phyloP scores from a whole-genome alignment of 2,113 vertebrate species.

The Esox niger region DNA sequence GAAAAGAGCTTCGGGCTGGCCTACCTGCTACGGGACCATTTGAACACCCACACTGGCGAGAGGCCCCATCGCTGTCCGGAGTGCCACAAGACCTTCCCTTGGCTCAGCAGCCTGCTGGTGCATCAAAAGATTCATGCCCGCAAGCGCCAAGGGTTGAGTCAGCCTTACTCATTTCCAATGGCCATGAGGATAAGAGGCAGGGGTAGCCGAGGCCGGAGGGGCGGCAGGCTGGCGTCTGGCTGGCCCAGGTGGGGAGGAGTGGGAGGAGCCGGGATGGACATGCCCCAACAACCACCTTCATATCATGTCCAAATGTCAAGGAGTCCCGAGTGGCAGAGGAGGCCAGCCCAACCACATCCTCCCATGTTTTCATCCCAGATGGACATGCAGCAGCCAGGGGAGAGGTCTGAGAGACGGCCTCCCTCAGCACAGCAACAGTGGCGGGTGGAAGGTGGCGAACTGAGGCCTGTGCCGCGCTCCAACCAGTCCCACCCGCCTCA shows the following conservation, averaged over 20 bases:
- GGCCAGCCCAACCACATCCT: slow-evolving; percentile 24
- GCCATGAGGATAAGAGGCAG: slow-evolving; percentile 49
- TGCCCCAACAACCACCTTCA: slow-evolving; percentile 19
- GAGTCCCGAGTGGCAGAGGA: slow-evolving; percentile 47
- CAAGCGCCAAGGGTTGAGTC: slow-evolving; percentile 59
- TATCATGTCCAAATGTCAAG: slow-evolving; percentile 36
- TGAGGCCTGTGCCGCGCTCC: slow-evolving; percentile 41
- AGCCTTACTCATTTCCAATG: slow-evolving; percentile 32
- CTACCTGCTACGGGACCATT: slow-evolving; percentile 75
- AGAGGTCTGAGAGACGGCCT: slow-evolving; percentile 20
- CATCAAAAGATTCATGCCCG: slow-evolving; percentile 76
- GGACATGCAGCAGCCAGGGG: slow-evolving; percentile 45
- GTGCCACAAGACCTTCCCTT: slow-evolving; percentile 75
- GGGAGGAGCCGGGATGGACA: slow-evolving; percentile 25
- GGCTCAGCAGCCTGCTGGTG: slow-evolving; percentile 76
- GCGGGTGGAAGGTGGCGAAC: slow-evolving; percentile 57
- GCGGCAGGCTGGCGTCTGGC: slow-evolving; percentile 37
- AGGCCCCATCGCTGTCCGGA: slow-evolving; percentile 75
- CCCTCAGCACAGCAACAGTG: slow-evolving; percentile 42
- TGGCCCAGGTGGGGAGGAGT: slow-evolving; percentile 44
- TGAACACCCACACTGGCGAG: slow-evolving; percentile 78
- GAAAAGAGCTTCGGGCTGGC: slow-evolving; percentile 75
- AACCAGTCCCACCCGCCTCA: neutral
- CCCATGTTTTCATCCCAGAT: slow-evolving; percentile 31
- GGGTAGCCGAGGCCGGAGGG: slow-evolving; percentile 52